A percentile compares a stretch with the other conserved stretches of the same genome.
Evolutionary conservation across 1,140 invertebrate species (phyloP).

Genomic region (Solenopsis fugax): DNA sequence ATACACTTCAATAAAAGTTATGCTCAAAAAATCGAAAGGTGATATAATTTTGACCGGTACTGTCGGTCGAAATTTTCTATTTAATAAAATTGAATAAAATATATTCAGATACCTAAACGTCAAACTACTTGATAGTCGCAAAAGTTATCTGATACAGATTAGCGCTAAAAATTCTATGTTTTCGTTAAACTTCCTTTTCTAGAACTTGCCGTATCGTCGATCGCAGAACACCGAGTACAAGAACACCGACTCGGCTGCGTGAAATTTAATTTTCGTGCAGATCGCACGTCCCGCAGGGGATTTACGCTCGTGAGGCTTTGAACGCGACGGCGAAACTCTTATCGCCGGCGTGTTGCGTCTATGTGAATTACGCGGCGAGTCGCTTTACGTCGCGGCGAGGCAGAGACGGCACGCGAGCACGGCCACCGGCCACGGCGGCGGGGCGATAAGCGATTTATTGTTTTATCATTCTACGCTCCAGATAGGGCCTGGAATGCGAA

Average conservation of each 20-base stretch:
- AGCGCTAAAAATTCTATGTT: background rate
- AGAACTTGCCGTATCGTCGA: background rate
- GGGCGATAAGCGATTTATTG: conserved; percentile 66
- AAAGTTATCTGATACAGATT: background rate
- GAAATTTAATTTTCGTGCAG: conserved; percentile 56
- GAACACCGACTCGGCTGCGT: background rate
- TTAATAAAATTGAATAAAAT: background rate
- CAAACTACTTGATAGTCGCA: conserved; percentile 4
- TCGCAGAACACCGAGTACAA: background rate
- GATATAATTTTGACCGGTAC: too few relatives aligned
- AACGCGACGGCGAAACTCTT: conserved; percentile 24
- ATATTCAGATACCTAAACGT: background rate
- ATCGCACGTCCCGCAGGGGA: conserved; percentile 32
- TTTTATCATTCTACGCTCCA: conserved; percentile 66
- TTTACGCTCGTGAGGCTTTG: conserved; percentile 21
- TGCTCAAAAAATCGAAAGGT: too few relatives aligned
- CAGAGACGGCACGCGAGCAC: conserved; percentile 53
- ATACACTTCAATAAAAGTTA: too few relatives aligned
- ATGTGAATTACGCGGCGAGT: conserved; percentile 61
- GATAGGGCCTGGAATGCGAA: conserved; percentile 65
- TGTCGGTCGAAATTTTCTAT: too few relatives aligned
- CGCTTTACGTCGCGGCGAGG: conserved; percentile 48
- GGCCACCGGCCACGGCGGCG: conserved; percentile 34
- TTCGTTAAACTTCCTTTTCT: background rate
- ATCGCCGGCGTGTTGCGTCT: conserved; percentile 61